These are phyloP conservation scores for Imbricaverruca yamaguchii DNA, from an alignment of 2,888 invertebrate species.

Conservation along the genomic window DNA sequence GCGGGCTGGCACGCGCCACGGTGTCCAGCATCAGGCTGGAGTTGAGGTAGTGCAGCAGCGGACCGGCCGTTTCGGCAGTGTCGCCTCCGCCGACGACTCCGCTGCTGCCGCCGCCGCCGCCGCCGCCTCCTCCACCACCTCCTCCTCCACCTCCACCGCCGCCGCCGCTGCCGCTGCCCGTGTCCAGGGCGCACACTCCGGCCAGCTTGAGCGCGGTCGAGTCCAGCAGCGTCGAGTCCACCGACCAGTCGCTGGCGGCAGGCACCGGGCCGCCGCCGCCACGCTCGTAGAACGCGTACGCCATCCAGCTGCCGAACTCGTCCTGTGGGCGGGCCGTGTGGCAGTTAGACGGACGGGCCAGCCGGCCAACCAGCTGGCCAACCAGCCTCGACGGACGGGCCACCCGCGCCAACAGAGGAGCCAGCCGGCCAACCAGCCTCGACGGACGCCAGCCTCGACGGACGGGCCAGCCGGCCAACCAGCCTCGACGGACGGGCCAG, in stretches of 20 bases:
- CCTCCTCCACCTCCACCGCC: background rate
- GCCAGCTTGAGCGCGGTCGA: conserved; percentile 23
- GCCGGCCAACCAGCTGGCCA: too few relatives aligned
- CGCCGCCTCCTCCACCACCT: background rate
- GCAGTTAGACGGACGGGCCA: background rate
- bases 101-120: background rate
- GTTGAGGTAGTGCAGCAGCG: conserved; percentile 20
- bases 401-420: too few relatives aligned
- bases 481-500: too few relatives aligned
- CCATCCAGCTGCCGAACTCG: conserved; percentile 77
- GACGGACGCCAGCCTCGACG: too few relatives aligned
- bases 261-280: conserved; percentile 21
- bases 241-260: conserved; percentile 22
- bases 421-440: too few relatives aligned
- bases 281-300: conserved; percentile 70
- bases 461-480: too few relatives aligned
- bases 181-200: conserved; percentile 20
- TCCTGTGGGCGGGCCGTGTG: conserved; percentile 43
- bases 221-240: conserved; percentile 24
- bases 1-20: conserved; percentile 17
- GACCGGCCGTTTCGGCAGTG: background rate
- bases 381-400: too few relatives aligned
- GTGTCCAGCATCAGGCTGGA: conserved; percentile 16
- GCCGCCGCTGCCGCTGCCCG: conserved; percentile 8
- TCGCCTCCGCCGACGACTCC: background rate